Conservation (phyloP, 2,797 vertebrate species). For the Prunella strophiata region DNA sequence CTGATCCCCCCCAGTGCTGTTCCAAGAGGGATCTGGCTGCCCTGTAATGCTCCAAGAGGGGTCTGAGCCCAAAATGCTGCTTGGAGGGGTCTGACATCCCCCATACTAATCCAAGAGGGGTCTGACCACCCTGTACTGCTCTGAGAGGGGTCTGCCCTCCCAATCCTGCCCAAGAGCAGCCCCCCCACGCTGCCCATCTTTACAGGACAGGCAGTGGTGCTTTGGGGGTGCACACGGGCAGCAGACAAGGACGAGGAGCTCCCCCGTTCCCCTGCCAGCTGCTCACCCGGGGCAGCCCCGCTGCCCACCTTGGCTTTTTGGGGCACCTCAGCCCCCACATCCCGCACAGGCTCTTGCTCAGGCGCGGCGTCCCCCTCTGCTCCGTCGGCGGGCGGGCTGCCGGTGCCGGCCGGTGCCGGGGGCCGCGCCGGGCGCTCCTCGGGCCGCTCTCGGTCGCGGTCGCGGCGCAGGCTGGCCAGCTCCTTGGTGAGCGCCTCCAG, state of each 20-base stretch:
- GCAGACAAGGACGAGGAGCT: background rate
- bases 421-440: constrained; percentile 76
- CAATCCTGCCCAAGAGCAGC: accelerated
- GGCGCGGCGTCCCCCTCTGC: background rate
- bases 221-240: background rate
- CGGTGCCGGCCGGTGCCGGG: background rate
- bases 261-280: background rate
- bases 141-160: background rate
- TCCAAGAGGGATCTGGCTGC: background rate
- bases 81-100: background rate
- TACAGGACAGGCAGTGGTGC: background rate
- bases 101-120: background rate
- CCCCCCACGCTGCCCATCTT: background rate
- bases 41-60: background rate
- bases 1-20: background rate
- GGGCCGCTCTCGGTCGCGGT: constrained; percentile 77
- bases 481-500: constrained; percentile 90
- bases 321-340: constrained; percentile 81
- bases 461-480: constrained; percentile 83
- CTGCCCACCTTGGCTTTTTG: constrained; percentile 73
- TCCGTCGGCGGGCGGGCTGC: background rate
- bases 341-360: constrained; percentile 89
- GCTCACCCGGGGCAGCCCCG: accelerated
- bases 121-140: background rate
- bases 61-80: background rate